Conservation (phyloP, 2,797 vertebrate species). For the Nyctalus aviator region DNA sequence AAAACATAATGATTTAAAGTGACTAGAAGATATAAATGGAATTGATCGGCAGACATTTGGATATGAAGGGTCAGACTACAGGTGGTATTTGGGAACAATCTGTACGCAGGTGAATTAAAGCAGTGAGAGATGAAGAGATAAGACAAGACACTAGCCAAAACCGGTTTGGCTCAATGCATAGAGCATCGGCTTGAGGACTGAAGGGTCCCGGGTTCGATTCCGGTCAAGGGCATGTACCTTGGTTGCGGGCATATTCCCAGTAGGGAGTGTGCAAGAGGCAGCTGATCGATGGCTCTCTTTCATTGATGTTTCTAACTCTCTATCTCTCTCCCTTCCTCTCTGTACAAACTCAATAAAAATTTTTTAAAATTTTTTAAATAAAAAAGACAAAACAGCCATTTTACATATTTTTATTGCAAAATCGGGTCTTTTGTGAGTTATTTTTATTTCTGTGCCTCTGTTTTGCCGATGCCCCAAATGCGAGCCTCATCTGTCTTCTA, state of each 20-base stretch:
- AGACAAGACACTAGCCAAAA: neutral
- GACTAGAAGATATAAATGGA: rapidly evolving
- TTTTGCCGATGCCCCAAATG: neutral
- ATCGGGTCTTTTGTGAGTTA: neutral
- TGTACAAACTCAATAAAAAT: no score
- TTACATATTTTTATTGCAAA: neutral
- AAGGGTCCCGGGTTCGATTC: no score
- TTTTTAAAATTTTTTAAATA: no score
- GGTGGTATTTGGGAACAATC: neutral
- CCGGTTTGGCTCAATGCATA: no score
- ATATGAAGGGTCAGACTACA: neutral
- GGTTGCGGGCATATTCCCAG: no score
- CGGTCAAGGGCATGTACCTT: no score
- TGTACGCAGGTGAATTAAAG: neutral
- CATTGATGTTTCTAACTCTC: no score
- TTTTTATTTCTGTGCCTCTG: neutral
- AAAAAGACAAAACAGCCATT: neutral
- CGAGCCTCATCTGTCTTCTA: neutral
- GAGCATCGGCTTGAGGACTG: no score
- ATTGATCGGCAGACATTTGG: neutral
- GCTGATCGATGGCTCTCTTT: no score
- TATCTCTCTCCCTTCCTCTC: no score
- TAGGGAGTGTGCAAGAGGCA: no score
- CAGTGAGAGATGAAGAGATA: neutral
- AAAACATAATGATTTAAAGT: no score